Conservation (phyloP, 2,797 vertebrate species). For the Psittacula echo region DNA sequence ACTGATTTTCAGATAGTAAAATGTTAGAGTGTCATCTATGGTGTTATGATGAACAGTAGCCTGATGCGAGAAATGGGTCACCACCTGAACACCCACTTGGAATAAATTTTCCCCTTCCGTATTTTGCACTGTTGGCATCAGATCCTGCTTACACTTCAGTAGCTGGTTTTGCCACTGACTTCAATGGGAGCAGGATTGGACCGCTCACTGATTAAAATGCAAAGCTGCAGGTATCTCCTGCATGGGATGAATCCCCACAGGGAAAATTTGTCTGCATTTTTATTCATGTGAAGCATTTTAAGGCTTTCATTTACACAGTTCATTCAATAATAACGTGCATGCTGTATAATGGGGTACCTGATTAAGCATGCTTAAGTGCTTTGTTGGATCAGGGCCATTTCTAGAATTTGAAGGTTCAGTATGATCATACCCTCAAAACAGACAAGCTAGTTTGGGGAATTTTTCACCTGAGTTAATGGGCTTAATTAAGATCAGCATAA, state of each 20-base stretch:
- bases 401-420: conserved; percentile 42
- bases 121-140: background rate
- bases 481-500: conserved; percentile 15
- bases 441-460: conserved; percentile 1
- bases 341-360: conserved; percentile 53
- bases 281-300: conserved; percentile 61
- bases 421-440: conserved; percentile 13
- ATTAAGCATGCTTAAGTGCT: conserved; percentile 65
- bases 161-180: background rate
- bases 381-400: conserved; percentile 58
- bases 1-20: conserved; percentile 1
- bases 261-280: conserved; percentile 62
- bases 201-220: conserved; percentile 28
- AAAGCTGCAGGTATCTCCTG: conserved; percentile 50
- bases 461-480: conserved; percentile 34
- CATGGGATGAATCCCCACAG: conserved; percentile 57
- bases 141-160: background rate
- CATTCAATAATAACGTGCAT: conserved; percentile 36
- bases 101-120: background rate
- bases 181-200: background rate
- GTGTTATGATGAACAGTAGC: background rate
- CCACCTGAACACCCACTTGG: background rate
- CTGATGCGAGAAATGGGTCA: conserved; percentile 16
- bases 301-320: conserved; percentile 59
- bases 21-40: background rate